Conservation (phyloP, 2,888 invertebrate genomes). For the Heliconius sara region DNA sequence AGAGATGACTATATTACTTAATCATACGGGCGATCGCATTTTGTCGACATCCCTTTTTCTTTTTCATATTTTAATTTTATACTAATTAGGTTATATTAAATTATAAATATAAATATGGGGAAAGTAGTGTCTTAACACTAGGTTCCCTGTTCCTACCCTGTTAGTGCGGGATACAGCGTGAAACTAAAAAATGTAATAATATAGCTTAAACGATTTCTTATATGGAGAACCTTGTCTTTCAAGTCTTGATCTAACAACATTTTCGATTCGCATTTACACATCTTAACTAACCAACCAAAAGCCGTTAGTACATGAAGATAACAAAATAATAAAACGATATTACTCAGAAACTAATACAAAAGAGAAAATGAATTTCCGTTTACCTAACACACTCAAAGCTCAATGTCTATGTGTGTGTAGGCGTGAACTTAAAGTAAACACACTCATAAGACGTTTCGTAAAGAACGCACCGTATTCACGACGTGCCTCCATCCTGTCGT, state of each 20-base stretch:
- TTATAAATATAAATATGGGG: too few species aligned
- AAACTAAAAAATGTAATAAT: too few species aligned
- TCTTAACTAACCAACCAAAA: neutral
- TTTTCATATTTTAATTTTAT: neutral
- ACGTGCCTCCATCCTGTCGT: conserved; percentile 22
- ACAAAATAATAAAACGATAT: neutral
- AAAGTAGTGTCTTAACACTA: too few species aligned
- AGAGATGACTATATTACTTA: neutral
- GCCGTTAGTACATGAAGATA: neutral
- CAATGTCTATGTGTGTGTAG: neutral
- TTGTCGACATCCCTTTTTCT: neutral
- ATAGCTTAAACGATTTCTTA: too few species aligned
- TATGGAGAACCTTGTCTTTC: neutral
- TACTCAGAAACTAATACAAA: conserved; percentile 14
- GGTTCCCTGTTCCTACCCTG: too few species aligned
- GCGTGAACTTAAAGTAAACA: conserved; percentile 14
- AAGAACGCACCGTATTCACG: conserved; percentile 15
- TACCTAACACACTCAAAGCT: conserved; percentile 18
- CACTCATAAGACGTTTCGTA: neutral
- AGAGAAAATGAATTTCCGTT: conserved; percentile 19
- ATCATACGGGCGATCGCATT: neutral
- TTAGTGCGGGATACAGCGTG: too few species aligned
- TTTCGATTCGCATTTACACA: neutral
- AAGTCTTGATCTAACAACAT: neutral
- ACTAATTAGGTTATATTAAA: neutral